Evolutionary conservation across 1,140 invertebrate species (phyloP), one percentile per base, ranked within the genome.

Genomic region (Cardiocondyla obscurior): DNA sequence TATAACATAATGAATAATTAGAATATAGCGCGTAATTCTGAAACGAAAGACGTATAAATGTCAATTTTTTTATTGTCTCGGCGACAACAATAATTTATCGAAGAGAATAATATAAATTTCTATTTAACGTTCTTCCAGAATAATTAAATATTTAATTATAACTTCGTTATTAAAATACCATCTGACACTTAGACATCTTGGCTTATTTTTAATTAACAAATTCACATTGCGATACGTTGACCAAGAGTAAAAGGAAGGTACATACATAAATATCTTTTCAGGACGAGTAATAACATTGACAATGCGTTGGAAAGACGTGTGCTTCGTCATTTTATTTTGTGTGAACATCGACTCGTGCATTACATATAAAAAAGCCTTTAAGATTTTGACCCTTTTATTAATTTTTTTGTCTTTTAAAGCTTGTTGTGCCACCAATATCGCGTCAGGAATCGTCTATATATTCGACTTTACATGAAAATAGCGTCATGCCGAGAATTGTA

Each of bases 261-360:
- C 12, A 57, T 74, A 44, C n/a, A 77, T 67, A n/a, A n/a, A n/a
- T n/a, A n/a, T 77, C 14, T 33, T 82, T 44, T 33, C 33, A 69
- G 22, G 46, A 81, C 16, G 51, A 86, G 65, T 77, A 85, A 51
- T 76, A 55, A 88, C 81, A 46, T 3, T 46, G 16, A 44, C 12
- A 88, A 14, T 39, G 46, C 89, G 89, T 92, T 91, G 91, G 91
- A 92, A 92, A 92, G 91, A 92, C 89, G 88, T 91, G 91, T 91
- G 91, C 90, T 73, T 77, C 85, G 87, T 65, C 58, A 74, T 85
- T 84, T 89, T 87, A 62, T 87, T 87, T 85, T 74, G 73, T 88
- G 88, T 89, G 69, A 87, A 92, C 89, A 91, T 91, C 65, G 84
- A 90, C 76, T 85, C 70, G 91, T 92, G 91, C 90, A 74, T 90